A percentile compares a stretch with the other conserved stretches of the same genome.
Evolutionary conservation across 37 sponge, comb jelly and placozoan species (phyloP).

Genomic region (Amphimedon queenslandica): DNA sequence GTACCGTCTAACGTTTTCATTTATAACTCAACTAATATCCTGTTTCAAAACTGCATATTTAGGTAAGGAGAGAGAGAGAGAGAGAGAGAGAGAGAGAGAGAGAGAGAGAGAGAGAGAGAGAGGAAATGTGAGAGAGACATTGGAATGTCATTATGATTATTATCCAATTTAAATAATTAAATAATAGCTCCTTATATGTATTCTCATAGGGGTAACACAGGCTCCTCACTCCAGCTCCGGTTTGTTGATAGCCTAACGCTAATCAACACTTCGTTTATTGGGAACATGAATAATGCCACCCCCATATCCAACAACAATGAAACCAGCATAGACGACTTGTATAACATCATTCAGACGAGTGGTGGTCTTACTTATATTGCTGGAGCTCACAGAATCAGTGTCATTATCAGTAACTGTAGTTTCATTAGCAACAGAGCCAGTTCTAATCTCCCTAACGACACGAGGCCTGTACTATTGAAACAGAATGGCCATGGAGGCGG

Average conservation of each 20-base stretch:
- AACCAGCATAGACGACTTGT: constrained; percentile 23
- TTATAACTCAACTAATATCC: constrained; percentile 3
- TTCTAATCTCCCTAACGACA: constrained; percentile 23
- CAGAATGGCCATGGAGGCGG: constrained; percentile 71
- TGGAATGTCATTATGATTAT: not conserved
- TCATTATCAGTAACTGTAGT: constrained; percentile 38
- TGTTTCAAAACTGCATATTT: constrained; percentile 42
- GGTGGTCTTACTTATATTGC: constrained; percentile 62
- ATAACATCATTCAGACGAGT: constrained; percentile 20
- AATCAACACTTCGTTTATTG: constrained; percentile 28
- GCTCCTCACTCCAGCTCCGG: constrained; percentile 40
- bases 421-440: constrained; percentile 44
- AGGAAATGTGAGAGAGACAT: constrained; percentile 1
- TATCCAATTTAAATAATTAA: not conserved
- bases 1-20: constrained; percentile 55
- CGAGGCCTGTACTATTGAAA: constrained; percentile 58
- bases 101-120: too few relatives aligned
- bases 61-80: constrained; percentile 30
- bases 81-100: not conserved
- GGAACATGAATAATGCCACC: constrained; percentile 28
- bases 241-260: constrained; percentile 22
- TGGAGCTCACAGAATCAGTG: not conserved
- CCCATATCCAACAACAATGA: constrained; percentile 8
- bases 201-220: constrained; percentile 39
- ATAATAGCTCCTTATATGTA: not conserved